Base-by-base conservation (phyloP, 2,113 vertebrate species). In the Antechinus stuartii region DNA sequence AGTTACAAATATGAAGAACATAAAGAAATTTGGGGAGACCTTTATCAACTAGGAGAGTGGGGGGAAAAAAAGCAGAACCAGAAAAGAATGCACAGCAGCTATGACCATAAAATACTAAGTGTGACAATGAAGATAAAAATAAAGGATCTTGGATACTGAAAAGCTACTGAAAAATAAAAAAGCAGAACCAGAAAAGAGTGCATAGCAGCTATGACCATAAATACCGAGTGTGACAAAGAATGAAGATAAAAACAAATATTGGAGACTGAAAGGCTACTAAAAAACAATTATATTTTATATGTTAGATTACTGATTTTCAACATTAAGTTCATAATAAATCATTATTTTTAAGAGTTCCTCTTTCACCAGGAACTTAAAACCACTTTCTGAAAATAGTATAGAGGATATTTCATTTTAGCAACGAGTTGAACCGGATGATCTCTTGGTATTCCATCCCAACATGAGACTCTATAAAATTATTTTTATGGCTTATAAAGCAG, bases 401-500 rank as follows among this genome's bases (percentile, higher is more conserved):
- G 16, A 23, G 68, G n/a, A 1, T n/a, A 84, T 84, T 84, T 84
- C 68, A 42, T n/a, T 22, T 42, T 84, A 84, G 68, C 16, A 42
- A 84, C 16, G 35, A 42, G 19, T 42, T 84, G n/a, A 42, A 84
- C 68, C 16, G 23, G 68, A 84, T 84, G 68, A 84, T n/a, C n/a
- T 42, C n/a, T 84, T 84, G n/a, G n/a, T 42, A 42, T 84, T 84
- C 68, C 68, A 42, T 84, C 68, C 68, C 16, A 42, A 42, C 23
- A n/a, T 22, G 22, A 96, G 89, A 35, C 35, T 89, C 76, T 94
- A 46, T 4, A 91, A 54, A 95, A 93, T 92, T 76, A 42, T 56
- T 47, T 61, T 46, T 52, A 95, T 89, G 57, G 93, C 91, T 35
- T 84, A 92, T 49, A 93, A 95, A 90, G 27, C 90, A 97, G 89